phyloP scores from a whole-genome alignment of 37 sponge, comb jelly and placozoan genomes.

The Petrosia ficiformis region DNA sequence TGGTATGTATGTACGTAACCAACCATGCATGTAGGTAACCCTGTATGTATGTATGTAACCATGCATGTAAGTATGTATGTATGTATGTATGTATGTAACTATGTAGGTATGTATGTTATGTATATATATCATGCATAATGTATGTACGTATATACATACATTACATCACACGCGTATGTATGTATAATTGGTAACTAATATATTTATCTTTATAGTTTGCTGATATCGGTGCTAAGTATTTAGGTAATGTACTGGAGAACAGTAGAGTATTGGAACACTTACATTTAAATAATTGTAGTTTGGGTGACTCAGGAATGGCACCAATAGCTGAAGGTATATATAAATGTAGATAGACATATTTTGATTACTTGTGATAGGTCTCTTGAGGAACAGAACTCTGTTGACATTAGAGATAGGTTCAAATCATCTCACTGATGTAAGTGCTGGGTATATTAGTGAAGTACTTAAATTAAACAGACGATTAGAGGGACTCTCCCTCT shows the following conservation, averaged over 20 bases:
- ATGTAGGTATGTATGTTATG: no score
- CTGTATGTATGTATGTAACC: neutral
- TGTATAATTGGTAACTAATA: neutral
- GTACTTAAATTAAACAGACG: constrained; percentile 56
- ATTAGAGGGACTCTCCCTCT: constrained; percentile 84
- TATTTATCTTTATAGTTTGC: constrained; percentile 56
- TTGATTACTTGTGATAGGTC: neutral
- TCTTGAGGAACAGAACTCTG: neutral
- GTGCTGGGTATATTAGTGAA: constrained; percentile 54
- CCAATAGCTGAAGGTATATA: constrained; percentile 66
- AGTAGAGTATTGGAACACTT: constrained; percentile 73
- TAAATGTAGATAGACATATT: neutral
- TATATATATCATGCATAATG: no score
- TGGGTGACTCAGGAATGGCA: constrained; percentile 63
- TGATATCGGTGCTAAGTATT: constrained; percentile 38
- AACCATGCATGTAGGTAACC: neutral
- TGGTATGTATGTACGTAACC: neutral
- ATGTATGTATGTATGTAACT: no score
- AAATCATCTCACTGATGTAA: constrained; percentile 65
- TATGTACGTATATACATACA: neutral
- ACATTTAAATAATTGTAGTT: constrained; percentile 62
- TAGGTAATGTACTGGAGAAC: constrained; percentile 58
- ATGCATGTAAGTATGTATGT: no score
- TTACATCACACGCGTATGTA: neutral
- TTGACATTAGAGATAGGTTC: constrained; percentile 75